These are phyloP conservation scores for Gallirallus australis DNA, from an alignment of 2,797 vertebrate genomes.

Conservation along the genomic window DNA sequence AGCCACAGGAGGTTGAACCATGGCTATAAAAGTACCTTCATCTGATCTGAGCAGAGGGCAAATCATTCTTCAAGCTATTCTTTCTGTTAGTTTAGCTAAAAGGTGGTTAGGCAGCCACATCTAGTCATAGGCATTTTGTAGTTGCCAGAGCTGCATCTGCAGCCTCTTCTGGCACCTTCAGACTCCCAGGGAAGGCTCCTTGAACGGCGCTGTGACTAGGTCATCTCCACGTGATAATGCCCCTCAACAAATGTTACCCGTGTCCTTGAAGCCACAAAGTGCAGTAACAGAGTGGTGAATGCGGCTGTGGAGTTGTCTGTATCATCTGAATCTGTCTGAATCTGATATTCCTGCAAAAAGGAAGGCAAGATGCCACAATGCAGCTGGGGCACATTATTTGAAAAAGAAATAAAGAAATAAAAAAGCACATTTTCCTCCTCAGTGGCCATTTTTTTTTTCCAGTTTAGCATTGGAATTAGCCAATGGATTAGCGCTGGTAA, in stretches of 20 bases:
- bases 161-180: not conserved
- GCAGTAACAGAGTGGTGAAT: not conserved
- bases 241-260: not conserved
- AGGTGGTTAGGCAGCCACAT: not conserved
- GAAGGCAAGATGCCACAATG: not conserved
- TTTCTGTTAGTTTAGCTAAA: not conserved
- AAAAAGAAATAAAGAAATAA: no score
- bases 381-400: not conserved
- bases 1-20: not conserved
- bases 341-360: not conserved
- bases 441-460: not conserved
- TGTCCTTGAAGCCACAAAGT: not conserved
- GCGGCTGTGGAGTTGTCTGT: not conserved
- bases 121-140: rapidly evolving
- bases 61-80: not conserved
- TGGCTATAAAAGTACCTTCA: not conserved
- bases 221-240: not conserved
- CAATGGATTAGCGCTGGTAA: not conserved
- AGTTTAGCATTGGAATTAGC: not conserved
- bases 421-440: not conserved
- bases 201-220: not conserved
- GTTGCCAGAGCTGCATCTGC: not conserved
- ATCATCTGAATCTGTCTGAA: not conserved
- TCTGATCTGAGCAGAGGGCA: not conserved
- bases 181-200: not conserved